A percentile compares a stretch with the other conserved stretches of the same genome.
These are phyloP conservation scores for Hydrotaea diabolus DNA, from an alignment of 2,888 invertebrate genomes.

Conservation along the genomic window DNA sequence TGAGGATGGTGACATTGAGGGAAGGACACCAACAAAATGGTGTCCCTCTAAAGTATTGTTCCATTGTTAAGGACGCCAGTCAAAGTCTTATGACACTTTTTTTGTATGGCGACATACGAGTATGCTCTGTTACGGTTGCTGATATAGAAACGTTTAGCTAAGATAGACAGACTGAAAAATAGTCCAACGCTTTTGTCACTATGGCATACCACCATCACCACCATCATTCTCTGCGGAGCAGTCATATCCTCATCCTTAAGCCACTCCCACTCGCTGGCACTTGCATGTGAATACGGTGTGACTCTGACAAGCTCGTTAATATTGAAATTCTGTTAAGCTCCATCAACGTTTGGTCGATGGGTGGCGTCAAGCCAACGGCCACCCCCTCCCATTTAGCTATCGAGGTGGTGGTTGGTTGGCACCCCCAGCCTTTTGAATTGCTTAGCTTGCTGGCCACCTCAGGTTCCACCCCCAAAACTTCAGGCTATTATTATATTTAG, in stretches of 20 bases:
- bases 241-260: not conserved
- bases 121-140: not conserved
- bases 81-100: conserved; percentile 47
- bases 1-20: no score
- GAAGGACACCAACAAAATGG: not conserved
- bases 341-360: not conserved
- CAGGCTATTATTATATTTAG: conserved; percentile 26
- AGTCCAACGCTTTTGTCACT: no score
- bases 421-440: no score
- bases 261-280: not conserved
- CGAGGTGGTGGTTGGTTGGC: no score
- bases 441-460: not conserved
- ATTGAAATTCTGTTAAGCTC: conserved; percentile 2
- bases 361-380: no score
- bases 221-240: not conserved
- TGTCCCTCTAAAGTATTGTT: not conserved
- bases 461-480: not conserved
- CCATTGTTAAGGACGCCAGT: conserved; percentile 34
- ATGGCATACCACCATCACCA: no score
- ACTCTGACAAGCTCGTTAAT: not conserved
- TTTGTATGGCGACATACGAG: no score
- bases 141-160: not conserved
- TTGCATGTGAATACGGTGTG: not conserved
- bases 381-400: no score
- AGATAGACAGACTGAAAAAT: not conserved